A percentile compares a stretch with the other conserved stretches of the same genome.
Evolutionary conservation across 2,888 invertebrate species (phyloP).

Genomic region (Xylota segnis): DNA sequence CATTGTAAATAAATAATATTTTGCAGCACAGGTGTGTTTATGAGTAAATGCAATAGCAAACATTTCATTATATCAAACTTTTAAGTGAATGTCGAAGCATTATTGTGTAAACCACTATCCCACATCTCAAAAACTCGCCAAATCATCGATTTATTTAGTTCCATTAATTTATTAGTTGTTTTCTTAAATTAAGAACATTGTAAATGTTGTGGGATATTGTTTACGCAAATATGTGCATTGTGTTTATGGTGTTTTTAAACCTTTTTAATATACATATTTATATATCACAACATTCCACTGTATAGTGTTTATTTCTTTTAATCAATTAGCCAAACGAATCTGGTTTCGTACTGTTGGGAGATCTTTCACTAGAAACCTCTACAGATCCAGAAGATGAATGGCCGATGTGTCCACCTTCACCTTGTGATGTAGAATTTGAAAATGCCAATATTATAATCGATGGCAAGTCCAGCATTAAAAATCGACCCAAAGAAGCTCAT

Average conservation of each 20-base stretch:
- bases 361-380: constrained; percentile 87
- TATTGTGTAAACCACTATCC: neutral
- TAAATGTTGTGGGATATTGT: no score
- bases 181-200: no score
- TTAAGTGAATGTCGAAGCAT: no score
- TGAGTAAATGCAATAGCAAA: no score
- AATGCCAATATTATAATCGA: constrained; percentile 96
- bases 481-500: constrained; percentile 84
- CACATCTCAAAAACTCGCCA: no score
- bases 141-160: no score
- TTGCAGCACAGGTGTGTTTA: neutral
- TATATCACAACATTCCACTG: neutral
- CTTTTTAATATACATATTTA: neutral
- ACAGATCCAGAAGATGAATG: constrained; percentile 87
- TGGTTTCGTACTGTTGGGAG: constrained; percentile 87
- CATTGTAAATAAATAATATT: neutral
- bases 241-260: no score
- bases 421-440: constrained; percentile 92
- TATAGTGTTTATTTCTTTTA: neutral
- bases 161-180: no score
- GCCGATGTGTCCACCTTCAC: constrained; percentile 89
- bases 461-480: constrained; percentile 93
- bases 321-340: constrained; percentile 86
- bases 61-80: no score
- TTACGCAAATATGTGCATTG: no score